Conservation (phyloP, 1,140 invertebrate species). For the Cyclina sinensis region DNA sequence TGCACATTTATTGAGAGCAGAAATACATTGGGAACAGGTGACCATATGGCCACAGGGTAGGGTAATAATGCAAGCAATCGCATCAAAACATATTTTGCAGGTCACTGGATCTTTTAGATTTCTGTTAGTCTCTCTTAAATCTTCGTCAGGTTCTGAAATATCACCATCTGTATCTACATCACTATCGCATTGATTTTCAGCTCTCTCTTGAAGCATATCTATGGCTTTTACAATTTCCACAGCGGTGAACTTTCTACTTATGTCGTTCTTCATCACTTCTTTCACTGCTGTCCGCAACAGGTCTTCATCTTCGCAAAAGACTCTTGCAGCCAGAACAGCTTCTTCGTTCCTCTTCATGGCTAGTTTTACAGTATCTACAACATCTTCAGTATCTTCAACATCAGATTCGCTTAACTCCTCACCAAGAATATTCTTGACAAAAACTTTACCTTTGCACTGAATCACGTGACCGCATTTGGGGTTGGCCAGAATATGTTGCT, state of each 20-base stretch:
- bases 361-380: background rate
- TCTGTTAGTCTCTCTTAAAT: constrained; percentile 68
- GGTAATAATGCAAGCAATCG: constrained; percentile 94
- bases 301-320: background rate
- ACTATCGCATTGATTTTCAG: background rate
- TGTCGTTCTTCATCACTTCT: background rate
- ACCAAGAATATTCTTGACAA: background rate
- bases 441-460: background rate
- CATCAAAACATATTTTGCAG: constrained; percentile 97
- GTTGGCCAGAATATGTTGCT: background rate
- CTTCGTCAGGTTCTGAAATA: background rate
- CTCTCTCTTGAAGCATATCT: background rate
- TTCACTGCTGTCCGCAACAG: background rate
- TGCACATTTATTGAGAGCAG: constrained; percentile 92
- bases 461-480: background rate
- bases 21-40: constrained; percentile 93
- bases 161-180: background rate
- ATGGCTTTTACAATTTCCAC: background rate
- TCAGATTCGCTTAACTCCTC: background rate
- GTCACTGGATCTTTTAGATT: constrained; percentile 92
- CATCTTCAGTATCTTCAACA: background rate
- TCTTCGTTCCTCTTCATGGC: background rate
- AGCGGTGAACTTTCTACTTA: background rate
- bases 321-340: background rate
- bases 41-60: constrained; percentile 96